Conservation (phyloP, 2,113 vertebrate genomes). For the Crypturellus undulatus region DNA sequence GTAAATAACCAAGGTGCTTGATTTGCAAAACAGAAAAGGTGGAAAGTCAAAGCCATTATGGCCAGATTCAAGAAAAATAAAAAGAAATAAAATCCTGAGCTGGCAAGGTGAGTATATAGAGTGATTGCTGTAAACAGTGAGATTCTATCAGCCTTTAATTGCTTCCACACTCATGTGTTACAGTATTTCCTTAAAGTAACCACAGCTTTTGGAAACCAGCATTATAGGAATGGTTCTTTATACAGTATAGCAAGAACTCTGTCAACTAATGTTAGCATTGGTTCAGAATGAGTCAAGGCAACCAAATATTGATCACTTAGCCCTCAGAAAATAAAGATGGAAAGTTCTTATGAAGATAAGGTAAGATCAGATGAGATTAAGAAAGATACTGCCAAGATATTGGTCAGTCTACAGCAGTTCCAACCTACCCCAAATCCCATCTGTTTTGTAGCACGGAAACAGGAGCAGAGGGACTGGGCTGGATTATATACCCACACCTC, state of each 20-base stretch:
- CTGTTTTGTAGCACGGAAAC: neutral
- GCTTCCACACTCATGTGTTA: slow-evolving; percentile 34
- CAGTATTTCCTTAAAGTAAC: neutral
- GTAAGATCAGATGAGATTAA: neutral
- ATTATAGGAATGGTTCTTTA: neutral
- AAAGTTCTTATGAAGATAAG: neutral
- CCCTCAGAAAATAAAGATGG: neutral
- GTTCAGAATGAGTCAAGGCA: neutral
- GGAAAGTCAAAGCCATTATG: neutral
- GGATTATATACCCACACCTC: neutral
- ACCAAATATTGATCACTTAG: neutral
- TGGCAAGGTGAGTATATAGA: neutral
- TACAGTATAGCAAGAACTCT: neutral
- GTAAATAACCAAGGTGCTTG: neutral
- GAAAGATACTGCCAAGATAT: neutral
- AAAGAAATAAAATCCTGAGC: neutral
- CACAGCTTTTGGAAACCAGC: neutral
- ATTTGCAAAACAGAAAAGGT: neutral
- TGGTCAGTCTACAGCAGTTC: neutral
- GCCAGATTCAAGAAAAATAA: neutral
- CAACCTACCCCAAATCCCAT: neutral
- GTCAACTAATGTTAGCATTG: neutral
- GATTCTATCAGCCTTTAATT: slow-evolving; percentile 25
- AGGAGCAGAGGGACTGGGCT: neutral
- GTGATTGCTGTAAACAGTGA: neutral